A percentile compares a stretch with the other conserved stretches of the same genome.
Evolutionary conservation across 2,797 vertebrate genomes (phyloP).

Genomic region (Lates japonicus): DNA sequence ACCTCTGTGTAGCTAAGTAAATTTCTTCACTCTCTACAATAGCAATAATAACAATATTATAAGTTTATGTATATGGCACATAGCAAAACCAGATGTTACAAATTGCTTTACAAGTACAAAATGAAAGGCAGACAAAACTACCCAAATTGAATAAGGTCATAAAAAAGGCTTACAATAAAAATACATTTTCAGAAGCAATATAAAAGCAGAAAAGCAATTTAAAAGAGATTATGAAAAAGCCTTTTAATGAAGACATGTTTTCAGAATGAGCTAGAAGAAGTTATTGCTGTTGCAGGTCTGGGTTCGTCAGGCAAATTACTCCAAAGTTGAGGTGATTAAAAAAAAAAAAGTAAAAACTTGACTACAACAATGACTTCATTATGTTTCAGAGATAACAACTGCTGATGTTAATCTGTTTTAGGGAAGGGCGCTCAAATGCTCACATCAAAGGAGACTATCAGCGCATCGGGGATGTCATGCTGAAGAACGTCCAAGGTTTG

Average conservation of each 20-base stretch:
- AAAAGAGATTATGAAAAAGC: not conserved
- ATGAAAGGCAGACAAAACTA: not conserved
- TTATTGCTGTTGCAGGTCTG: not conserved
- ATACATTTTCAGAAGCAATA: not conserved
- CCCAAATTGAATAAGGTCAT: not conserved
- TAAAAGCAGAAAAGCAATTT: not conserved
- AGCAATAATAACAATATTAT: not conserved
- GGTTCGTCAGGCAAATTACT: not conserved
- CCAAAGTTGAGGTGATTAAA: not conserved
- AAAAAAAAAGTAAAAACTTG: not conserved
- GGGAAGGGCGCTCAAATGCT: conserved; percentile 96
- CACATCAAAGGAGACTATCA: conserved; percentile 96
- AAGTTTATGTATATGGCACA: not conserved
- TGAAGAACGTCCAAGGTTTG: conserved; percentile 94
- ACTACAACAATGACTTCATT: not conserved
- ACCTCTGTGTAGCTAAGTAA: conserved; percentile 8
- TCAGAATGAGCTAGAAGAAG: not conserved
- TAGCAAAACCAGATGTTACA: not conserved
- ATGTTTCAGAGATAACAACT: not conserved
- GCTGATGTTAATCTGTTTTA: conserved; percentile 69
- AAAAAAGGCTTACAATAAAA: not conserved
- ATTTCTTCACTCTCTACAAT: not conserved
- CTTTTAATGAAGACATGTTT: no score
- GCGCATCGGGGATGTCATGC: conserved; percentile 95
- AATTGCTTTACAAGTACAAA: not conserved